Evolutionary conservation across 92 coral and sea anemone species (phyloP).

Genomic region (Galaxea fascicularis): DNA sequence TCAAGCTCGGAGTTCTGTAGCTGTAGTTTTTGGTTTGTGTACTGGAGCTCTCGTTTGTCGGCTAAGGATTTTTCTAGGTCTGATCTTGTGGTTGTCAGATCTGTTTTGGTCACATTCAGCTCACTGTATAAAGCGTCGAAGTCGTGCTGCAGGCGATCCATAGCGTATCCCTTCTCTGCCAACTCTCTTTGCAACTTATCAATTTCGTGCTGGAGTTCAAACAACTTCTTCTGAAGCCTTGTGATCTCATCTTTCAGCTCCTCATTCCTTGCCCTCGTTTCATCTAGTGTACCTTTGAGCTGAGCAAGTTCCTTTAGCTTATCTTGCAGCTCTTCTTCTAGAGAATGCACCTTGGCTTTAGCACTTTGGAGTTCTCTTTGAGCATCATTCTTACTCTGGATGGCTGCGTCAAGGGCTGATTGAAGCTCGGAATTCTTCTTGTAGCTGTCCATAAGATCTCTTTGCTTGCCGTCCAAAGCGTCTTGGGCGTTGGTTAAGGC

Average conservation of each 20-base stretch:
- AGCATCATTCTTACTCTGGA: constrained; percentile 81
- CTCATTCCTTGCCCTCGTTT: constrained; percentile 85
- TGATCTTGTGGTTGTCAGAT: constrained; percentile 70
- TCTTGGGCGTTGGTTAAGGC: constrained; percentile 80
- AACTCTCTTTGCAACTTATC: constrained; percentile 73
- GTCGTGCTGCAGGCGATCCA: constrained; percentile 87
- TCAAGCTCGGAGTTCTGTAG: constrained; percentile 81
- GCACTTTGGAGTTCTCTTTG: constrained; percentile 82
- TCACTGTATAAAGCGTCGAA: constrained; percentile 72
- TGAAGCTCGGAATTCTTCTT: constrained; percentile 88
- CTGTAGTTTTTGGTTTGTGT: constrained; percentile 77
- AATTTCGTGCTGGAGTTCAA: constrained; percentile 82
- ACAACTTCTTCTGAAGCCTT: constrained; percentile 79
- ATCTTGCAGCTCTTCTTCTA: constrained; percentile 91
- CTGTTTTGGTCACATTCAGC: constrained; percentile 72
- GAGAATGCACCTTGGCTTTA: constrained; percentile 69
- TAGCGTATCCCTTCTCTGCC: constrained; percentile 71
- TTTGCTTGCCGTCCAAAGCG: constrained; percentile 67
- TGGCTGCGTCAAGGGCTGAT: constrained; percentile 80
- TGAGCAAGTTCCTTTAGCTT: constrained; percentile 91
- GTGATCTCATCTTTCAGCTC: constrained; percentile 88
- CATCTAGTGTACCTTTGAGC: constrained; percentile 84
- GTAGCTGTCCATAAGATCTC: constrained; percentile 88
- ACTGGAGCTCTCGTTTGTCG: constrained; percentile 78
- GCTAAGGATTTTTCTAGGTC: constrained; percentile 77